A percentile compares a stretch with the other conserved stretches of the same genome.
Evolutionary conservation across 2,888 invertebrate genomes (phyloP).

Genomic region (Strigamia maritima): DNA sequence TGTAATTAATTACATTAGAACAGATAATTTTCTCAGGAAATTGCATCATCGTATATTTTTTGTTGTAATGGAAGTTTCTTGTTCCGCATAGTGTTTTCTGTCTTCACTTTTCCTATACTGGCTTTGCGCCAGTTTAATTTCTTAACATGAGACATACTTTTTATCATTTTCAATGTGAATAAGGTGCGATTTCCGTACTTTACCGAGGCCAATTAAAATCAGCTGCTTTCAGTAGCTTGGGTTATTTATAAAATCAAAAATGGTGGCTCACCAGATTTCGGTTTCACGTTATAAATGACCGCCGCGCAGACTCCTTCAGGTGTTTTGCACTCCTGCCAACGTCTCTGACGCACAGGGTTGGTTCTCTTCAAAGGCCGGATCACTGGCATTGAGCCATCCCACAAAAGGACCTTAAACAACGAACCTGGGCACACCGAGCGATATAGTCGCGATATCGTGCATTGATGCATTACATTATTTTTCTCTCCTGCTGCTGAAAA

Average conservation of each 20-base stretch:
- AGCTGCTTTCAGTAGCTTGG: not conserved
- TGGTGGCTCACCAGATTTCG: not conserved
- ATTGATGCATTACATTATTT: not conserved
- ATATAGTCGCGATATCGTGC: not conserved
- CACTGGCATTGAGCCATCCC: not conserved
- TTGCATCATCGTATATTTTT: not conserved
- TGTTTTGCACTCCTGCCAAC: constrained; percentile 10
- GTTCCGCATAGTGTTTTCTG: not conserved
- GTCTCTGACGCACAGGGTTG: constrained; percentile 1
- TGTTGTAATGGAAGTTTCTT: not conserved
- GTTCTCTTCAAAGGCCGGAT: constrained; percentile 10
- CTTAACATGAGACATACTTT: not conserved
- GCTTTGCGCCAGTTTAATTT: not conserved
- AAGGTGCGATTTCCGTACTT: not conserved
- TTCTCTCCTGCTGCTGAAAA: not conserved
- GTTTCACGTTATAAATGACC: constrained; percentile 10
- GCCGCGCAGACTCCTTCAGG: constrained; percentile 15
- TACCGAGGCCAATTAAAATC: not conserved
- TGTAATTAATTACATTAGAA: not conserved
- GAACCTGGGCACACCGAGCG: not conserved
- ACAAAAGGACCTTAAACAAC: constrained; percentile 10
- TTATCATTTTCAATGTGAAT: not conserved
- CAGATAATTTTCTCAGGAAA: not conserved
- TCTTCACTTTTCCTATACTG: not conserved
- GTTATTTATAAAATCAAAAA: not conserved